Evolutionary conservation across 2,113 vertebrate species (phyloP).

Genomic region (Sorex araneus): DNA sequence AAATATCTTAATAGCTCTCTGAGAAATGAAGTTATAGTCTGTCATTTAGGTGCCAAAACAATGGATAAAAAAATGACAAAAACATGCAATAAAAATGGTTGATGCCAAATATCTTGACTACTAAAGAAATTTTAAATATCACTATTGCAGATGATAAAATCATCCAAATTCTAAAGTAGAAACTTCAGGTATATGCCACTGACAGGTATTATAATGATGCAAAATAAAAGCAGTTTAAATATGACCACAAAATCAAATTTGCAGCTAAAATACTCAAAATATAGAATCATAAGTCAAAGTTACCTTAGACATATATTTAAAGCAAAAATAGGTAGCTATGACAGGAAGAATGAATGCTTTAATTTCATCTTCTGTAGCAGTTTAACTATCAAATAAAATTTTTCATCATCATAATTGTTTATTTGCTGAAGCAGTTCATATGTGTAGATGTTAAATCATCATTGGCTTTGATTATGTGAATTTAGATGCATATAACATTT

Average conservation of each 20-base stretch:
- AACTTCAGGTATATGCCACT: slow-evolving; percentile 14
- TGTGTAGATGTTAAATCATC: slow-evolving; percentile 8
- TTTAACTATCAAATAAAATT: slow-evolving; percentile 67
- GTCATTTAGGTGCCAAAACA: not conserved
- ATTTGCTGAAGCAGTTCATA: slow-evolving; percentile 59
- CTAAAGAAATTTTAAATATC: slow-evolving; percentile 46
- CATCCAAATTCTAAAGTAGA: not conserved
- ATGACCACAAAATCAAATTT: slow-evolving; percentile 61
- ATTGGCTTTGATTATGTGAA: slow-evolving; percentile 68
- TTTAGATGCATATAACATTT: slow-evolving; percentile 56
- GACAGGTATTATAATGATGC: slow-evolving; percentile 46
- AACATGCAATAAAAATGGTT: not conserved
- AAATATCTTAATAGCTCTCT: not conserved
- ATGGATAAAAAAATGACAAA: not conserved
- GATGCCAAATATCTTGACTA: not conserved
- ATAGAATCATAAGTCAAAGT: not conserved
- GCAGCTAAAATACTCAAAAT: slow-evolving; percentile 49
- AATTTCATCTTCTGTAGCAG: slow-evolving; percentile 47
- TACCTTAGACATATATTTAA: not conserved
- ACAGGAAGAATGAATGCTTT: slow-evolving; percentile 43
- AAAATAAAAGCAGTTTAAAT: slow-evolving; percentile 40
- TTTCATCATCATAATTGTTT: slow-evolving; percentile 54
- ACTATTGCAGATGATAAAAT: slow-evolving; percentile 25
- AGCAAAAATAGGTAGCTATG: slow-evolving; percentile 17
- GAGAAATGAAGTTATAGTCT: not conserved